These are phyloP conservation scores for Spea bombifrons DNA, from an alignment of 2,113 vertebrate genomes.

Conservation along the genomic window DNA sequence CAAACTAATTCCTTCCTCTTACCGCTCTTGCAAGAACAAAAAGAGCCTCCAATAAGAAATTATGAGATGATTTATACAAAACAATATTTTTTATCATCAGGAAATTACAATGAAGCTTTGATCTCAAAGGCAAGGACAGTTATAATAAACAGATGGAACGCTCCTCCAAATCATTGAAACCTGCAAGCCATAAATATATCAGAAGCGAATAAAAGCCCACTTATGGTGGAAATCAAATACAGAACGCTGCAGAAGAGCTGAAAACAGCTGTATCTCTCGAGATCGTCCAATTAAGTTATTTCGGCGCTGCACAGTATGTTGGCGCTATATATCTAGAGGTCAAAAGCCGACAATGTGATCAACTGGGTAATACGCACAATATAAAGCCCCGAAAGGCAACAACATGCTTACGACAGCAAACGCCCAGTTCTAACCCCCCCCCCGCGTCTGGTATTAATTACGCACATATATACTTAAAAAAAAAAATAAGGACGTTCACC, in stretches of 20 bases:
- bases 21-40: no score
- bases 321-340: no score
- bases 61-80: no score
- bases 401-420: neutral
- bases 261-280: no score
- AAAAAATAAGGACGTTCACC: neutral
- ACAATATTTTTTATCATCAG: no score
- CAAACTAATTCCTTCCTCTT: no score
- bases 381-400: neutral
- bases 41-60: no score
- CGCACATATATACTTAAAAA: neutral
- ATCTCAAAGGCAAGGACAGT: neutral
- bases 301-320: no score
- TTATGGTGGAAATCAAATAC: neutral
- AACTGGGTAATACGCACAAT: neutral
- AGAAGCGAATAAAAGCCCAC: neutral
- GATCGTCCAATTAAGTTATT: no score
- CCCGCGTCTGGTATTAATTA: conserved; percentile 24
- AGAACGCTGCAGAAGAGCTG: no score
- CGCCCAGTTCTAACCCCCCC: no score
- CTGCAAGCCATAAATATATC: neutral
- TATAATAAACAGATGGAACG: neutral
- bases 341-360: neutral
- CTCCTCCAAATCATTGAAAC: neutral
- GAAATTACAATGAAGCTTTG: no score